A percentile compares a stretch with the other conserved stretches of the same genome.
Conservation (phyloP, 2,113 vertebrate genomes). For the Speoplatyrhinus poulsoni region DNA sequence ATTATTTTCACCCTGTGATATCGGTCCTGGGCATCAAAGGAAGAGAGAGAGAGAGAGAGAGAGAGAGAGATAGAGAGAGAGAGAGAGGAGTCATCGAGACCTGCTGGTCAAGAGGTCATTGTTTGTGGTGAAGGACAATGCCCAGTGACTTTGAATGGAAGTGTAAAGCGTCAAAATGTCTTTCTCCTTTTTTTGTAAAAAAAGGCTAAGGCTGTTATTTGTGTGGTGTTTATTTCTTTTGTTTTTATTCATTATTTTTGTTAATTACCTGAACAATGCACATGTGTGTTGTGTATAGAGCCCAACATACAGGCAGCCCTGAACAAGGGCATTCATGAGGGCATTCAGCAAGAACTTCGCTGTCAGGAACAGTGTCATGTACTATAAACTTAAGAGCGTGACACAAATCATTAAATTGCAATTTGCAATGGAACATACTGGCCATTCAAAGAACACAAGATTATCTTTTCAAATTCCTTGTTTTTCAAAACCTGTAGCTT, state of each 20-base stretch:
- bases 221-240: conserved; percentile 34
- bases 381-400: conserved; percentile 47
- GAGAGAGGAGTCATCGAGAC: conserved; percentile 23
- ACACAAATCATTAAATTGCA: conserved; percentile 55
- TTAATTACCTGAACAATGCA: too few relatives aligned
- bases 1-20: conserved; percentile 39
- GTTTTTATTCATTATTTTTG: neutral
- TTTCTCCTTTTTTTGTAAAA: conserved; percentile 5
- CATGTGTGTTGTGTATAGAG: neutral
- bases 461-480: conserved; percentile 39
- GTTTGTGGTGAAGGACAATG: neutral
- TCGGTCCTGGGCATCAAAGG: conserved; percentile 16
- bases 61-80: conserved; percentile 25
- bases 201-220: neutral
- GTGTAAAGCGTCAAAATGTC: neutral
- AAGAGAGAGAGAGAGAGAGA: neutral
- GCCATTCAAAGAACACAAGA: conserved; percentile 44
- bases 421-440: conserved; percentile 31
- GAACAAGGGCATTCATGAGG: conserved; percentile 8
- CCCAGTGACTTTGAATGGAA: neutral
- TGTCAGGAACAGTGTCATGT: conserved; percentile 53
- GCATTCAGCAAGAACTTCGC: conserved; percentile 51
- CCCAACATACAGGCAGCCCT: neutral
- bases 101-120: conserved; percentile 31
- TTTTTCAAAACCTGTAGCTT: conserved; percentile 2